Conservation (phyloP, 1,140 invertebrate genomes). For the Plodia interpunctella region DNA sequence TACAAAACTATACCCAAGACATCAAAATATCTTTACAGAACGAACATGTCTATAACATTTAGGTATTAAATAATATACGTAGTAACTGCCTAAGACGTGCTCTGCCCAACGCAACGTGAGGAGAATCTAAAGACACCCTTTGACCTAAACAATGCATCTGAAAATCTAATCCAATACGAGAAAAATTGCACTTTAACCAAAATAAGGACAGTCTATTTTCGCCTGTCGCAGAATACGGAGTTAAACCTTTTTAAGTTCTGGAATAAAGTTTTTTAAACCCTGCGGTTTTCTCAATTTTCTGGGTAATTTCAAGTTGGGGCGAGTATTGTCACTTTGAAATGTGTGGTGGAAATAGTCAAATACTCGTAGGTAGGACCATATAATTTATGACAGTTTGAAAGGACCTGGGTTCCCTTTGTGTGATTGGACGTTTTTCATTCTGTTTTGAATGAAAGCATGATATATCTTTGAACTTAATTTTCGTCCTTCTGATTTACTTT, state of each 20-base stretch:
- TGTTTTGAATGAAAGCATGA: neutral
- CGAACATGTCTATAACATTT: constrained; percentile 1
- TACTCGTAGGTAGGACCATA: neutral
- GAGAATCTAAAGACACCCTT: neutral
- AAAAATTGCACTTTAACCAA: neutral
- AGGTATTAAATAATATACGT: constrained; percentile 2
- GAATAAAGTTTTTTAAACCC: constrained; percentile 3
- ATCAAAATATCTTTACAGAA: neutral
- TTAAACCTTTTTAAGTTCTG: neutral
- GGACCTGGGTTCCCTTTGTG: neutral
- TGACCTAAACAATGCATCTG: constrained; percentile 1
- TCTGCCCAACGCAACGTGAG: neutral
- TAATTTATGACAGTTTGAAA: neutral
- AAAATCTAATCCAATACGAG: neutral
- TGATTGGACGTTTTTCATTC: neutral
- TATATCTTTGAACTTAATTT: constrained; percentile 1
- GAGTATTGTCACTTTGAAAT: constrained; percentile 4
- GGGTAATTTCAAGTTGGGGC: constrained; percentile 1
- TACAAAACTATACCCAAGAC: neutral
- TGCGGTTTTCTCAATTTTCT: neutral
- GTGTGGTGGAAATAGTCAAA: constrained; percentile 5
- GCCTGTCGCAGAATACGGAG: neutral
- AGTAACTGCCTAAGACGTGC: neutral
- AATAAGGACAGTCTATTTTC: neutral
- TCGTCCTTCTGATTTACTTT: neutral